Base-by-base conservation (phyloP, 2,797 vertebrate species). In the Pseudomugil tenellus region DNA sequence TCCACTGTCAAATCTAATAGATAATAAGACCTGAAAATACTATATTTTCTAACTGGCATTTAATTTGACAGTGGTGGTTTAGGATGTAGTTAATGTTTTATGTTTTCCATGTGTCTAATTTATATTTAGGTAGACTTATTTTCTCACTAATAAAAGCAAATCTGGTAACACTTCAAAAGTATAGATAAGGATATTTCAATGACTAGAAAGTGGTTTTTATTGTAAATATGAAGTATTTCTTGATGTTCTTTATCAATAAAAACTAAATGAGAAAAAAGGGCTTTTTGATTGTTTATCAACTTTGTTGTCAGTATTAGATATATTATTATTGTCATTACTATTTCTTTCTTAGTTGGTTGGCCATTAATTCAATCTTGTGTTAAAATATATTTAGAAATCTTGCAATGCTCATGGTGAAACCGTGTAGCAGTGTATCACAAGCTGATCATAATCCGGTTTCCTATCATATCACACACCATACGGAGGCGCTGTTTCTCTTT, bases 241-340 rank as follows among this genome's bases (percentile, higher is more conserved):
- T 79, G 19, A 81, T 84, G 81, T 79, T 81, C 76, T 87, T 84
- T 86, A 87, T 87, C 60, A 90, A 88, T 87, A 87, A 80, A 89
- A 72, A 23, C 60, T 14, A 8, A 73, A 66, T 76, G 29, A 67
- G 70, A 61, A 58, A 28, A n/a, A n/a, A 1, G 1, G n/a, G 2
- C 1, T 43, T 35, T 59, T 16, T 46, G 6, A 28, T 37, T 19
- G 5, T 41, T 23, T 19, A 2, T 26, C 7, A 49, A 31, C 4
- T 14, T 56, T 32, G 6, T 13, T 3, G 48, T 23, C 17, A 46
- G 23, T 54, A 9, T 7, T n/a, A 35, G n/a, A n/a, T 26, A 7
- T 13, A 8, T 31, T 11, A 31, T 31, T 9, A 3, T 11, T 35
- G 11, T 37, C 5, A 37, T 37, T 29, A 29, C 29, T 29, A 29